phyloP scores from a whole-genome alignment of 2,888 invertebrate species.

The Leptopilina syphax region DNA sequence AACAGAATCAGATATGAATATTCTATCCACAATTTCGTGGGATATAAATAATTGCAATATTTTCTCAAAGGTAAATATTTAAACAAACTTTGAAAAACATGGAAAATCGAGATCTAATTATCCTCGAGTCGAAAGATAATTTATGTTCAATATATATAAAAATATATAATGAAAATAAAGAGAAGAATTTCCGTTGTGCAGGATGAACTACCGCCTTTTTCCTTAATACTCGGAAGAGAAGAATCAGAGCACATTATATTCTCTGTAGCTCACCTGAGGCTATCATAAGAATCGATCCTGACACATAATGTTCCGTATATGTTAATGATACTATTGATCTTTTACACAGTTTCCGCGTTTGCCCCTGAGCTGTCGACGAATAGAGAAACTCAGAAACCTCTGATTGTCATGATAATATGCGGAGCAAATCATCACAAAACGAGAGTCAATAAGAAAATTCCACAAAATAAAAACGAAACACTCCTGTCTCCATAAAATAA shows the following conservation, averaged over 20 bases:
- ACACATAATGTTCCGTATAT: slow-evolving; percentile 29
- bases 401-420: slow-evolving; percentile 32
- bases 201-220: neutral
- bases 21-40: too few relatives aligned
- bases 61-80: neutral
- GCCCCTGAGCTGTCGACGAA: slow-evolving; percentile 19
- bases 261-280: slow-evolving; percentile 4
- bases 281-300: slow-evolving; percentile 27
- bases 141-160: neutral
- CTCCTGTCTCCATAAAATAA: neutral
- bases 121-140: neutral
- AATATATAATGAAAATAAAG: neutral
- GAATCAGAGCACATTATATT: slow-evolving; percentile 34
- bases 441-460: slow-evolving; percentile 21
- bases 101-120: slow-evolving; percentile 1
- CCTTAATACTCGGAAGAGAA: neutral
- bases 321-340: slow-evolving; percentile 39
- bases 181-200: neutral
- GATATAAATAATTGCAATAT: too few relatives aligned
- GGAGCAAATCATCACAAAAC: slow-evolving; percentile 3
- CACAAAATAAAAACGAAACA: neutral
- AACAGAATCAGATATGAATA: too few relatives aligned
- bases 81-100: neutral
- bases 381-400: slow-evolving; percentile 37
- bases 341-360: slow-evolving; percentile 26